A percentile compares a stretch with the other conserved stretches of the same genome.
Evolutionary conservation across 2,888 invertebrate genomes (phyloP).

Genomic region (Elegia similella): DNA sequence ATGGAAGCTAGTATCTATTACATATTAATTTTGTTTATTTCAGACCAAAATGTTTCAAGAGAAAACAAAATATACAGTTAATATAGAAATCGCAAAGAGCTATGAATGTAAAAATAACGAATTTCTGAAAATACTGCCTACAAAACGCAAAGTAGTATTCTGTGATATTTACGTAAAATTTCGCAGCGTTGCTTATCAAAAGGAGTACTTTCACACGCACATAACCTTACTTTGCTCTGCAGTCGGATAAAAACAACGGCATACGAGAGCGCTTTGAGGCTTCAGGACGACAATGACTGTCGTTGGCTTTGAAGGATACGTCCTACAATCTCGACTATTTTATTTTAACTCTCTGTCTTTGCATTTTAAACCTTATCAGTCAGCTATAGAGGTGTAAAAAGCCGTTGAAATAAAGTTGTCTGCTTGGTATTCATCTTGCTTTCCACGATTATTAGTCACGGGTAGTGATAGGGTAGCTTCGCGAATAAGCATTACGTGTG

Average conservation of each 20-base stretch:
- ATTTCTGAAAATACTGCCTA: not conserved
- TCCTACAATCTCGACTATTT: conserved; percentile 13
- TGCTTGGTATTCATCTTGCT: conserved; percentile 44
- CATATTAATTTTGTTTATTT: not conserved
- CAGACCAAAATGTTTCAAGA: not conserved
- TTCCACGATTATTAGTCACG: conserved; percentile 40
- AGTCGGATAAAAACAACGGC: conserved; percentile 13
- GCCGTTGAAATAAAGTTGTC: conserved; percentile 15
- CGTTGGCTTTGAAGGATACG: conserved; percentile 23
- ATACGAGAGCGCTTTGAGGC: conserved; percentile 7
- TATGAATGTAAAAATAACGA: not conserved
- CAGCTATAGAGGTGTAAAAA: not conserved
- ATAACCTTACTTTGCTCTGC: conserved; percentile 2
- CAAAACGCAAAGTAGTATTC: not conserved
- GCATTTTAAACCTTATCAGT: conserved; percentile 17
- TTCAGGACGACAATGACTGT: conserved; percentile 26
- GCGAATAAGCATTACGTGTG: conserved; percentile 30
- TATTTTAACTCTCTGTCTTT: not conserved
- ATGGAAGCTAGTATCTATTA: not conserved
- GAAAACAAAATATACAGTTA: not conserved
- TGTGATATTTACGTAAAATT: not conserved
- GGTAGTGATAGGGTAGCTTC: conserved; percentile 34
- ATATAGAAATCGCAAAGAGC: not conserved
- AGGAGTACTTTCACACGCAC: conserved; percentile 20
- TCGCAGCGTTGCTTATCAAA: conserved; percentile 26